Base-by-base conservation (phyloP, 2,113 vertebrate genomes). In the Spilogale gracilis region DNA sequence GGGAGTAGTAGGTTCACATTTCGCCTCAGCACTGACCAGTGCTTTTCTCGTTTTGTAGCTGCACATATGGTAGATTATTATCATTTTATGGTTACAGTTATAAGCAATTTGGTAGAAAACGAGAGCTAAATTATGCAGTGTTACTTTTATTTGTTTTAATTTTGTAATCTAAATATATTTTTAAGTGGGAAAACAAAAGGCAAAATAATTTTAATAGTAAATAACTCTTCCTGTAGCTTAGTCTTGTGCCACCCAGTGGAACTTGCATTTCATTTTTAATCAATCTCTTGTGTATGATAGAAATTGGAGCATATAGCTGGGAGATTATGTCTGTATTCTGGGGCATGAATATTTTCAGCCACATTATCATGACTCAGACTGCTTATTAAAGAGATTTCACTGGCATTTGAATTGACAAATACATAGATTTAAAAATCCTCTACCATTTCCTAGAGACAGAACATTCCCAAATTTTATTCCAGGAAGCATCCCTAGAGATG, bases 11-110 rank as follows among this genome's bases (percentile, higher is more conserved):
- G 98, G 96, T 71, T 94, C 96, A 97, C 94, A 94, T 96, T 98
- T 98, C 65, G 0, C 23, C 7, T 23, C 45, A 65, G 11, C 58
- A 56, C 98, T 99, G 99, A 98, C 98, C 99, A 97, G 90, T 80
- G 95, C 97, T 96, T 97, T 98, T 97, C 98, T 97, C 88, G 94
- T 96, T 97, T 98, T 98, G 97, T 97, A 95, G 98, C 98, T 98
- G 98, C 98, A 98, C 98, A 98, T 98, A 98, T 98, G 99, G 98
- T 97, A 97, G 98, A 97, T 94, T 98, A 99, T 99, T 98, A 98
- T 98, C 98, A 95, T 99, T 99, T 99, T 99, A 99, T 99, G 98
- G 98, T 98, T 98, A 98, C 98, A 98, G 98, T 99, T 99, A 99
- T 98, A 98, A 99, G 98, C 98, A 99, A 98, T 99, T 99, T 99